Evolutionary conservation across 2,888 invertebrate genomes (phyloP).

Genomic region (Synanthedon vespiformis): DNA sequence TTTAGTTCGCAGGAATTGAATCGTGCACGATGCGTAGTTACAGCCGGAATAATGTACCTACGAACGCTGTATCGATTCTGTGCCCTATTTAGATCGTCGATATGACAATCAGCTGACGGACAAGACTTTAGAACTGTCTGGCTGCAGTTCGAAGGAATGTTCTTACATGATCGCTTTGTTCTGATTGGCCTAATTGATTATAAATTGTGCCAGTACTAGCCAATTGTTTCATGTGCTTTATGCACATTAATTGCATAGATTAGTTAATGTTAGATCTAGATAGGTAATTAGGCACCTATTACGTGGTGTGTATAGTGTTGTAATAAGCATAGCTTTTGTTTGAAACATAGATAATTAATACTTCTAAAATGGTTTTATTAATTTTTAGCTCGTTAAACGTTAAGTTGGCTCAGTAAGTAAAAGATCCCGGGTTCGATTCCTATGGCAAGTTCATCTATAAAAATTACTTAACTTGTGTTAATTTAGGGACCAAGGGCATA

Average conservation of each 20-base stretch:
- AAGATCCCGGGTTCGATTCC: too few species aligned
- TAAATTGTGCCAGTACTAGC: not conserved
- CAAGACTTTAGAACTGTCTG: slow-evolving; percentile 38
- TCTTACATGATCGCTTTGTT: slow-evolving; percentile 22
- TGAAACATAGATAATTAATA: too few species aligned
- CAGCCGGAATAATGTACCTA: slow-evolving; percentile 35
- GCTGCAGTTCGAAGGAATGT: slow-evolving; percentile 44
- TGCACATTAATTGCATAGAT: not conserved
- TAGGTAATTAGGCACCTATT: too few species aligned
- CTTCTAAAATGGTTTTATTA: too few species aligned
- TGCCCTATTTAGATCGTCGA: slow-evolving; percentile 61
- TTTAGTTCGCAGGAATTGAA: slow-evolving; percentile 49
- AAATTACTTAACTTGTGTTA: too few species aligned
- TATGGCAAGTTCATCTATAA: too few species aligned
- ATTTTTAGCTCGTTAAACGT: too few species aligned
- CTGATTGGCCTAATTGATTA: slow-evolving; percentile 27
- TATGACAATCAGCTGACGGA: slow-evolving; percentile 51
- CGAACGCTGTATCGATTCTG: slow-evolving; percentile 43
- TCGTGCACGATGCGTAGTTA: slow-evolving; percentile 44
- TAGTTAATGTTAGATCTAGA: too few species aligned
- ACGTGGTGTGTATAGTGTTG: too few species aligned
- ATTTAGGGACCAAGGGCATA: too few species aligned
- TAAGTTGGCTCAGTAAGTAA: too few species aligned
- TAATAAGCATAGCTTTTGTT: too few species aligned
- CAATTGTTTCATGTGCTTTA: not conserved